Conservation (phyloP, 2,797 vertebrate species). For the Malacoraja senta region DNA sequence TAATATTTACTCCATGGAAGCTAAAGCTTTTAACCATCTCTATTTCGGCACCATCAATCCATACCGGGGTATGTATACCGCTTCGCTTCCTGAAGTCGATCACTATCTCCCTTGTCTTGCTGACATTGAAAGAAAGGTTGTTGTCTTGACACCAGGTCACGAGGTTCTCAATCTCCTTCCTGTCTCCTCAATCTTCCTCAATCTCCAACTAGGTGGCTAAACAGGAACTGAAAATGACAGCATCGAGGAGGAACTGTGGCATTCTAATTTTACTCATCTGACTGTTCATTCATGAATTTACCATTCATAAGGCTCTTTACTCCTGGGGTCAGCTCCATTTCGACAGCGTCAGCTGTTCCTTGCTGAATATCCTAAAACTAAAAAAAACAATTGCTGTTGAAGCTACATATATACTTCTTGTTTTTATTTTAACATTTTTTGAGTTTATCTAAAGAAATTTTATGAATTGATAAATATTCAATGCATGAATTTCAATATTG, state of each 20-base stretch:
- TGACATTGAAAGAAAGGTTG: too few species aligned
- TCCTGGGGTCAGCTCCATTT: background rate
- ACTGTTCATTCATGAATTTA: constrained; percentile 33
- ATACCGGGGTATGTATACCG: too few species aligned
- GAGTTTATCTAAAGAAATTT: background rate
- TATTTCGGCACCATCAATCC: too few species aligned
- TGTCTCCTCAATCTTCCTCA: too few species aligned
- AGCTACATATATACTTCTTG: background rate
- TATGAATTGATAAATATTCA: background rate
- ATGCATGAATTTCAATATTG: background rate
- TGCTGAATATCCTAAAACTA: background rate
- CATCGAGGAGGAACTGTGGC: background rate
- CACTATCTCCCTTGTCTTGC: too few species aligned
- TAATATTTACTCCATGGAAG: too few species aligned
- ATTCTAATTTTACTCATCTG: constrained; percentile 28
- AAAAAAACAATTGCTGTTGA: background rate
- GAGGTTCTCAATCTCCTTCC: too few species aligned
- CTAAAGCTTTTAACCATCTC: too few species aligned
- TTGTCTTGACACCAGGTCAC: too few species aligned
- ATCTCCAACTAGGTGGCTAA: too few species aligned
- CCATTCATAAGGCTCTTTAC: background rate
- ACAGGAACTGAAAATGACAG: constrained; percentile 26
- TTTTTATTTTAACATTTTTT: background rate
- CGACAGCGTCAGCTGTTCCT: background rate
- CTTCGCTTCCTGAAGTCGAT: too few species aligned